A percentile compares a stretch with the other conserved stretches of the same genome.
phyloP scores from a whole-genome alignment of 2,888 invertebrate genomes.

The Eristalis intricaria region DNA sequence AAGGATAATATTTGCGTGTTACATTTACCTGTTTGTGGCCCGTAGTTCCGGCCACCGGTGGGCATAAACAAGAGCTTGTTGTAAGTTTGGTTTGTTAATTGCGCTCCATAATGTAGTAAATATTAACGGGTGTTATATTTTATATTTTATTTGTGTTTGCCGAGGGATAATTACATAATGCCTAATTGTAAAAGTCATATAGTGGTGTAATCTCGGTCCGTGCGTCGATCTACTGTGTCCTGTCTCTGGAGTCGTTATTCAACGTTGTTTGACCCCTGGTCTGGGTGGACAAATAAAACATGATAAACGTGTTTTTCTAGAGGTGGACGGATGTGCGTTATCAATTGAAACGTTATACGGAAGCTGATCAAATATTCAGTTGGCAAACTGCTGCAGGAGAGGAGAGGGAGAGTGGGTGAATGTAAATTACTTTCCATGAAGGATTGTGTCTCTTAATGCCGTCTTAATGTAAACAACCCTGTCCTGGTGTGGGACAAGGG shows the following conservation, averaged over 20 bases:
- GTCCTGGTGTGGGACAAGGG: too few species aligned
- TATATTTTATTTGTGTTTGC: slow-evolving; percentile 61
- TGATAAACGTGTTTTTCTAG: slow-evolving; percentile 8
- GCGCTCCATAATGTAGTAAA: slow-evolving; percentile 58
- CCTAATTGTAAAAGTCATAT: slow-evolving; percentile 23
- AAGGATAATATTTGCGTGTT: slow-evolving; percentile 67
- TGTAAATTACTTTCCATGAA: too few species aligned
- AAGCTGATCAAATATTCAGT: slow-evolving; percentile 15
- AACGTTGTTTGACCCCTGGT: slow-evolving; percentile 27
- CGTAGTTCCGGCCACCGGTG: slow-evolving; percentile 48
- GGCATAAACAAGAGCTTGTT: slow-evolving; percentile 43
- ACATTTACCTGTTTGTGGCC: slow-evolving; percentile 62
- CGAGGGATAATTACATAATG: slow-evolving; percentile 46
- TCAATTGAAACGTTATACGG: background rate
- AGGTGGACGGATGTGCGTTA: background rate
- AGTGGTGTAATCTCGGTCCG: slow-evolving; percentile 2
- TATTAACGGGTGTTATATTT: slow-evolving; percentile 64
- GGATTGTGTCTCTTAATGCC: too few species aligned
- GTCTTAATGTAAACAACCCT: too few species aligned
- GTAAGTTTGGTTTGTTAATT: slow-evolving; percentile 57
- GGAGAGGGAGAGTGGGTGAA: background rate
- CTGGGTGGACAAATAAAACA: background rate
- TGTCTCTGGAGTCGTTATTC: slow-evolving; percentile 6
- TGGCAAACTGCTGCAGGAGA: slow-evolving; percentile 5
- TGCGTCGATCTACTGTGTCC: background rate